A percentile compares a stretch with the other conserved stretches of the same genome.
Conservation (phyloP, 2,797 vertebrate genomes). For the Enteromius viviparus region DNA sequence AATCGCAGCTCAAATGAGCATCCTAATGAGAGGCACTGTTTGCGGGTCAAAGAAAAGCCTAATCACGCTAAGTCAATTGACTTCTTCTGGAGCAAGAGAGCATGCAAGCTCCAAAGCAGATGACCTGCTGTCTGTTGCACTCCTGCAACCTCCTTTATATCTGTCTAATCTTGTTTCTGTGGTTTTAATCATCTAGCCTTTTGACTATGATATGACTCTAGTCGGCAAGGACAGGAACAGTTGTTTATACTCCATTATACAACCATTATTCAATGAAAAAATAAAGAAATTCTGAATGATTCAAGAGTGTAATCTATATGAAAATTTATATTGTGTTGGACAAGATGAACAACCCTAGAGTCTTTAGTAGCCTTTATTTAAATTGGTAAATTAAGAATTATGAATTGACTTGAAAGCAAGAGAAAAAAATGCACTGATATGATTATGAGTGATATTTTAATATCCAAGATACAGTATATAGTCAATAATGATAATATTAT, state of each 20-base stretch:
- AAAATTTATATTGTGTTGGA: neutral
- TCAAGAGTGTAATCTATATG: neutral
- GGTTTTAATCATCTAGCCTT: conserved; percentile 54
- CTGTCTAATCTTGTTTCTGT: conserved; percentile 41
- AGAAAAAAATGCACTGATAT: too few species aligned
- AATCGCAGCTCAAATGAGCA: conserved; percentile 77
- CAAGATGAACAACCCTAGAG: conserved; percentile 9
- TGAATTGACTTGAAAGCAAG: neutral
- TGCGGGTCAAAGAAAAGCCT: conserved; percentile 77
- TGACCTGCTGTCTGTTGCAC: conserved; percentile 61
- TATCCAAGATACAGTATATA: neutral
- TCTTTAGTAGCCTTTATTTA: conserved; percentile 9
- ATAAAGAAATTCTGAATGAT: neutral
- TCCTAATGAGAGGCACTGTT: conserved; percentile 77
- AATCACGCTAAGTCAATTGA: conserved; percentile 77
- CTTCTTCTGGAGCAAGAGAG: conserved; percentile 50
- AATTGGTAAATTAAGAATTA: conserved; percentile 2
- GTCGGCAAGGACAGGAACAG: conserved; percentile 19
- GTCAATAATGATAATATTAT: neutral
- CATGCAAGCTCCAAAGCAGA: conserved; percentile 65
- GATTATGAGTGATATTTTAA: neutral
- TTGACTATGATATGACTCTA: conserved; percentile 64
- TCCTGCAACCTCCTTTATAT: conserved; percentile 42
- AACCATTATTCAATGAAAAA: conserved; percentile 11
- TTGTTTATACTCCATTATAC: conserved; percentile 39